These are phyloP conservation scores for Ganaspis brasiliensis DNA, from an alignment of 2,888 invertebrate genomes.

Conservation along the genomic window DNA sequence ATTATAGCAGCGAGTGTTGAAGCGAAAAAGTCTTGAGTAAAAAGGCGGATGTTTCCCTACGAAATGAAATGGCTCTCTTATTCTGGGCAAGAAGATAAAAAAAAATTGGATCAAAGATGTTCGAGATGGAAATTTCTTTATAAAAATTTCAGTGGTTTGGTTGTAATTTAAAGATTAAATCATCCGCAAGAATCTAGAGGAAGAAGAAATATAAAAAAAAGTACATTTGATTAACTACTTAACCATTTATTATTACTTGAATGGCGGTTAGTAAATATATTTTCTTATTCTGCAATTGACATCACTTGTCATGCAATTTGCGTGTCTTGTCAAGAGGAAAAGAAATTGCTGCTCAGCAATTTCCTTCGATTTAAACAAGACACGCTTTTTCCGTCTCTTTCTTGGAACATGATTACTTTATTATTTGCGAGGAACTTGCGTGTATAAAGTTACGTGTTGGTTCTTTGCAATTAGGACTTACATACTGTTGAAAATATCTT, in stretches of 20 bases:
- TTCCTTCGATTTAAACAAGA: neutral
- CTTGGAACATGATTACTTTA: constrained; percentile 5
- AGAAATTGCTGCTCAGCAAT: neutral
- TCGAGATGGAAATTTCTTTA: neutral
- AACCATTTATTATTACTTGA: neutral
- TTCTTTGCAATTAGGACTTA: constrained; percentile 9
- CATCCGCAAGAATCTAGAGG: neutral
- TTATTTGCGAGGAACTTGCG: constrained; percentile 26
- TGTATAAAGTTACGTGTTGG: constrained; percentile 5
- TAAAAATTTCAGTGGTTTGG: neutral
- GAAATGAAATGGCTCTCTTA: constrained; percentile 18
- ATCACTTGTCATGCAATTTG: neutral
- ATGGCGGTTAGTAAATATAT: neutral
- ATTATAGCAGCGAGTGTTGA: constrained; percentile 20
- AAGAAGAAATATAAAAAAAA: neutral
- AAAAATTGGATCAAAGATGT: neutral
- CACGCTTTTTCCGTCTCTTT: constrained; percentile 22
- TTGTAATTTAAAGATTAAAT: constrained; percentile 9
- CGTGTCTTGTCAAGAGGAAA: constrained; percentile 23
- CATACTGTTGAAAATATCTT: neutral
- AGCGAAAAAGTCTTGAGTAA: constrained; percentile 30
- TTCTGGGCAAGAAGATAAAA: neutral
- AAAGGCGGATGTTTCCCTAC: constrained; percentile 23
- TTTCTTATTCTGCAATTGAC: neutral
- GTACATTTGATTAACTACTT: too few relatives aligned